These are phyloP conservation scores for Anolis sagrei DNA, from an alignment of 2,113 vertebrate genomes.

Conservation along the genomic window DNA sequence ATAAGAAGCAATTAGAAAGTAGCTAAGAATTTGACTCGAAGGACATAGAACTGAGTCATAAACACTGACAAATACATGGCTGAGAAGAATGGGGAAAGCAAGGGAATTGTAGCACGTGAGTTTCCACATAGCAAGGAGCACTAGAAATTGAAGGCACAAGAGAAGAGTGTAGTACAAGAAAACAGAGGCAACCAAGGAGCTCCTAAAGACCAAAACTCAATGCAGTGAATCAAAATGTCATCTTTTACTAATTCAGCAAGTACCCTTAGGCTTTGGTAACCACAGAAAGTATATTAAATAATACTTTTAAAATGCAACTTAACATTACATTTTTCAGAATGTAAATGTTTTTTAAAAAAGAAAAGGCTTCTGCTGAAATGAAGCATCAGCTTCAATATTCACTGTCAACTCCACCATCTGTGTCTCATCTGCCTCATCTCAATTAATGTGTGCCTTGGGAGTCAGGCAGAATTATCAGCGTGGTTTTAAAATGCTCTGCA, in stretches of 20 bases:
- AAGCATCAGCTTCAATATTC: slow-evolving; percentile 20
- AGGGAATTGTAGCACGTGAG: neutral
- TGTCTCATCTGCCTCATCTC: slow-evolving; percentile 36
- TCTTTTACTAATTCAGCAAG: neutral
- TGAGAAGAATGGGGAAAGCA: neutral
- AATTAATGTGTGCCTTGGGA: neutral
- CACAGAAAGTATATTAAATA: slow-evolving; percentile 17
- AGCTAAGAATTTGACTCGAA: neutral
- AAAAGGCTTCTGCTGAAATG: slow-evolving; percentile 19
- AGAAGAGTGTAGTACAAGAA: no score
- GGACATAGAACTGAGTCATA: neutral
- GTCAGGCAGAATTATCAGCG: slow-evolving; percentile 12
- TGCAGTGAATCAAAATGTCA: neutral
- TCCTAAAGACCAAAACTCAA: neutral
- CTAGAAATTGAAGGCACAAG: neutral
- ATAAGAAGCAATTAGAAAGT: neutral
- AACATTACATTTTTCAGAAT: slow-evolving; percentile 27
- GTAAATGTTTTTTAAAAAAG: slow-evolving; percentile 13
- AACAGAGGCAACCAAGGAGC: neutral
- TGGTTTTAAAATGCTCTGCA: slow-evolving; percentile 40
- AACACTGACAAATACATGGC: neutral
- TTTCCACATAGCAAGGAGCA: neutral
- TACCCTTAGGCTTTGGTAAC: slow-evolving; percentile 7
- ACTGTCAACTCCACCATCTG: slow-evolving; percentile 4
- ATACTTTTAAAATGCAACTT: slow-evolving; percentile 24